Evolutionary conservation across 2,888 invertebrate genomes (phyloP), one percentile per base, ranked within the genome.

Genomic region (Silvanus unidentatus): DNA sequence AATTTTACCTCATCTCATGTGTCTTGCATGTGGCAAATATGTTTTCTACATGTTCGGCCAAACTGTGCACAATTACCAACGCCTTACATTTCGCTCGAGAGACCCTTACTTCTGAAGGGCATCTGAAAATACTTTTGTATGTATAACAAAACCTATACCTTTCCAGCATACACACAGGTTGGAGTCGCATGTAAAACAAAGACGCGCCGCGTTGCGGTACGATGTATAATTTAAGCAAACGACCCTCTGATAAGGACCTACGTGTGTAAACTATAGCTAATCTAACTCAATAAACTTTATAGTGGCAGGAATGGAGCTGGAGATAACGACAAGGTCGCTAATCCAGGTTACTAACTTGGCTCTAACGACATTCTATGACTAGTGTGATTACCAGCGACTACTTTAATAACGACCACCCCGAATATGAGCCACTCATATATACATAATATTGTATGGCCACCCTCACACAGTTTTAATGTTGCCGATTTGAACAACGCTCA

Each of bases 261-360:
- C 69, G 70, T 71, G 70, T 70, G 70, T 72, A 71, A 72, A 71
- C 71, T 72, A 71, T 70, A 64, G 70, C 69, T 71, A 72, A 72
- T 72, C 72, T 72, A 70, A 71, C 70, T 70, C 70, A 70, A 72
- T 72, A 72, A 72, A 72, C 65, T 72, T 72, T 72, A 72, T 72
- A 72, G 71, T 72, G 70, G 71, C 70, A 71, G 70, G 69, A 70
- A 71, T 70, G 70, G 70, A 62, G 64, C 56, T 60, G 62, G 67
- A 70, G 72, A 72, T 72, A 72, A 71, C 70, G 66, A 65, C 65
- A 65, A 67, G 68, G 68, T 66, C 63, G 62, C 64, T 68, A 68
- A 68, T 67, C 67, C 66, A 59, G 62, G 64, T 63, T 64, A 64
- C 66, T 62, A 65, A 66, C 66, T 65, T 64, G 62, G 59, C 64